Evolutionary conservation across 2,797 vertebrate genomes (phyloP), one percentile per base, ranked within the genome.

Genomic region (Spea hammondii): DNA sequence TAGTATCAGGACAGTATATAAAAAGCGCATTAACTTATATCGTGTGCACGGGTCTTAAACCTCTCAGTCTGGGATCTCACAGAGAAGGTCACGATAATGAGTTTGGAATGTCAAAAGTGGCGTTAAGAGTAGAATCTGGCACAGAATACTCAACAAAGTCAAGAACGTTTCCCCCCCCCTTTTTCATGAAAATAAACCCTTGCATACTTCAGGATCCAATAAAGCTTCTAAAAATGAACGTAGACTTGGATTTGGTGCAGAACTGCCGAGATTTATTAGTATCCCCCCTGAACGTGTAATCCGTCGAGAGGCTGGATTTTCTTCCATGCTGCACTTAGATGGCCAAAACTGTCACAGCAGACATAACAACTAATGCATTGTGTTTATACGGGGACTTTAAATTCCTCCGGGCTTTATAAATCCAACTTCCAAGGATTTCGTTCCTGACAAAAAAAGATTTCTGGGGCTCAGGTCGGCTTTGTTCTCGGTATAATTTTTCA

Each of bases 351-450:
- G 79, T 72, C 68, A 45, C 12, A 71, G 55, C 49, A 72, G 68
- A 76, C 68, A 71, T 79, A 76, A 76, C 67, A 77, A 76, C 79
- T 76, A 66, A 76, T 76, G 65, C 72, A 70, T 80, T 72, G 73
- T 80, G 65, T 70, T 79, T 73, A 73, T 70, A 68, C 49, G 47
- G 47, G 62, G 79, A 76, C 74, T 72, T 77, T 77, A 77, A 72
- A 76, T 76, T 80, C 79, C 79, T 50, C 45, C 8, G 46, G 57
- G 73, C 74, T 80, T 80, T 76, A 80, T 57, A 64, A 0, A 51
- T 57, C 59, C 60, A 47, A 53, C 77, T 44, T 72, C 46, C 47
- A 71, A 48, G 60, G 76, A 71, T 78, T 71, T 44, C 64, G 50
- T 70, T 78, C 76, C 17, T 72, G 77, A 67, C 77, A 70, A 32